Evolutionary conservation across 2,888 invertebrate species (phyloP).

Genomic region (Drosophila mayaguana): DNA sequence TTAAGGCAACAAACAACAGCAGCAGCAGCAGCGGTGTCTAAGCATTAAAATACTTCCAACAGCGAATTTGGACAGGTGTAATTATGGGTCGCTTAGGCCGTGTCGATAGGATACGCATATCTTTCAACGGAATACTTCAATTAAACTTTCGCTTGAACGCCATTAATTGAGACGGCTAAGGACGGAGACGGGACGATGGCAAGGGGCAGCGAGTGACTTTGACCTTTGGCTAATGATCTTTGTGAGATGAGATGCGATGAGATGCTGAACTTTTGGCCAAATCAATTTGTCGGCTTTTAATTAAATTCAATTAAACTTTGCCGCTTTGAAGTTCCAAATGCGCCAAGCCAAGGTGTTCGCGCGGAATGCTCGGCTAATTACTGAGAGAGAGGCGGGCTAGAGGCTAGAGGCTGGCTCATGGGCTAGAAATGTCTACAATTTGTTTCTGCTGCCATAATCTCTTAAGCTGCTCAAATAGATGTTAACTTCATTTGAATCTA

Average conservation of each 20-base stretch:
- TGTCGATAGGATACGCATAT: conserved; percentile 35
- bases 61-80: conserved; percentile 71
- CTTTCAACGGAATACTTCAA: conserved; percentile 59
- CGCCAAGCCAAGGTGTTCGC: conserved; percentile 25
- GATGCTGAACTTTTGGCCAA: conserved; percentile 45
- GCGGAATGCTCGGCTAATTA: conserved; percentile 38
- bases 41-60: conserved; percentile 37
- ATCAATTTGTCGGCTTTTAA: conserved; percentile 76
- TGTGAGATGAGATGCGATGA: conserved; percentile 23
- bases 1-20: conserved; percentile 51
- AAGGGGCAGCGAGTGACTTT: conserved; percentile 36
- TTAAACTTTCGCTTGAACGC: conserved; percentile 74
- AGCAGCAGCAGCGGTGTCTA: conserved; percentile 14
- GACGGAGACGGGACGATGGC: not conserved
- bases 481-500: conserved; percentile 15
- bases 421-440: conserved; percentile 1
- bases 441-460: conserved; percentile 1
- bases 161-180: conserved; percentile 59
- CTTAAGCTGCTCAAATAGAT: conserved; percentile 14
- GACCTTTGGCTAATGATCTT: conserved; percentile 51
- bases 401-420: too few relatives aligned
- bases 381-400: not conserved
- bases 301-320: conserved; percentile 75
- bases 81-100: conserved; percentile 57
- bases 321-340: conserved; percentile 44